These are phyloP conservation scores for Galerucella pusilla DNA, from an alignment of 2,888 invertebrate species.

Conservation along the genomic window DNA sequence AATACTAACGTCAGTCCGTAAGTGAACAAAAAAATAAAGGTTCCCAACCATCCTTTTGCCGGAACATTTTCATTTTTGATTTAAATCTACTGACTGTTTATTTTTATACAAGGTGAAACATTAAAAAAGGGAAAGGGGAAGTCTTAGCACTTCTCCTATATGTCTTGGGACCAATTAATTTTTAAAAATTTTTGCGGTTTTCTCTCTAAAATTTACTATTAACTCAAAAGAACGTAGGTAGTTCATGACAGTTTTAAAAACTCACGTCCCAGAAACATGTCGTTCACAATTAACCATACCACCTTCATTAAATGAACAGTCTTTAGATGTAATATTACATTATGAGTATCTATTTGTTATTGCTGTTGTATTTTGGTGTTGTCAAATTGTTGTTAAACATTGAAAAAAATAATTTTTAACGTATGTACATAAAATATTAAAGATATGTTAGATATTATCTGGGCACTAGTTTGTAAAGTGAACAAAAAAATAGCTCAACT, in stretches of 20 bases:
- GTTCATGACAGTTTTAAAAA: too few species aligned
- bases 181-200: too few species aligned
- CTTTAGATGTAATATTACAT: background rate
- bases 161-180: too few species aligned
- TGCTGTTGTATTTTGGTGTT: conserved; percentile 3
- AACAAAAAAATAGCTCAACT: too few species aligned
- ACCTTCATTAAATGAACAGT: conserved; percentile 9
- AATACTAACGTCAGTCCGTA: conserved; percentile 61
- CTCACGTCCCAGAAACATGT: too few species aligned
- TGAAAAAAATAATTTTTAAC: background rate
- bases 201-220: too few species aligned
- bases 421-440: conserved; percentile 1
- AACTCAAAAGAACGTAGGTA: too few species aligned
- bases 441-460: background rate
- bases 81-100: conserved; percentile 15
- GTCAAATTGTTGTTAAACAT: background rate
- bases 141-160: too few species aligned
- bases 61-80: conserved; percentile 22
- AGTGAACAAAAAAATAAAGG: conserved; percentile 34
- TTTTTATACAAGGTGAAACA: background rate
- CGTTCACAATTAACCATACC: background rate
- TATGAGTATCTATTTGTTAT: conserved; percentile 14
- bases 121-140: background rate
- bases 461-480: background rate
- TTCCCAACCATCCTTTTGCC: conserved; percentile 45